Conservation (phyloP, 2,888 invertebrate genomes). For the Ptilodon capucinus region DNA sequence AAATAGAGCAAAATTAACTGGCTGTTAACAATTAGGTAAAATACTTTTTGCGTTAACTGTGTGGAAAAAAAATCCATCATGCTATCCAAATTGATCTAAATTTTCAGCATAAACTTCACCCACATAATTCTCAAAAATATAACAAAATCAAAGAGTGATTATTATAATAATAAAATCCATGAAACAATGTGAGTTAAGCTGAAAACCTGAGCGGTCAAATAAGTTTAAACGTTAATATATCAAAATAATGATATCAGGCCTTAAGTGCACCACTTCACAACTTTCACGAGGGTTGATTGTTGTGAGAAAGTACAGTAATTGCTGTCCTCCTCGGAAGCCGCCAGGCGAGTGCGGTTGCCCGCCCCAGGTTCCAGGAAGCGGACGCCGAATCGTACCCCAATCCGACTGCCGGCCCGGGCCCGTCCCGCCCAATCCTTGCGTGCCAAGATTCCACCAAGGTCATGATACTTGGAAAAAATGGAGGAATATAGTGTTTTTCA, state of each 20-base stretch:
- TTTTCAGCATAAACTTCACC: background rate
- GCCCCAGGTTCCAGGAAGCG: constrained; percentile 39
- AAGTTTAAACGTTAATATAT: background rate
- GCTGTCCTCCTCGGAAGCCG: constrained; percentile 52
- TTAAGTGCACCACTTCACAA: background rate
- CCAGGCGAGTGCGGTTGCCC: constrained; percentile 44
- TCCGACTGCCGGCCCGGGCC: constrained; percentile 46
- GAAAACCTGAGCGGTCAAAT: background rate
- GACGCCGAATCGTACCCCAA: constrained; percentile 48
- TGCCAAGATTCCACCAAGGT: constrained; percentile 52
- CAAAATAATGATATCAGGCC: background rate
- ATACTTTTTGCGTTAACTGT: too few species aligned
- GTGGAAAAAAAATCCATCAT: background rate
- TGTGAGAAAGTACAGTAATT: constrained; percentile 38
- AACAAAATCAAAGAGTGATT: background rate
- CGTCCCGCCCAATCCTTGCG: constrained; percentile 55
- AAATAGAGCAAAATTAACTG: background rate
- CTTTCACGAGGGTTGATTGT: background rate
- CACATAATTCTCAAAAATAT: constrained; percentile 1
- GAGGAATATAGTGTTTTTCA: constrained; percentile 51
- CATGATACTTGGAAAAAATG: constrained; percentile 55
- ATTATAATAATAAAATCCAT: background rate
- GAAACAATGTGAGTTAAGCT: background rate
- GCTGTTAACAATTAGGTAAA: background rate
- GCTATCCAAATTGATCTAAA: background rate